Percentiles rank a stretch among this genome's conserved stretches.
These are phyloP conservation scores for Phaonia tiefii DNA, from an alignment of 2,888 invertebrate species.

Conservation along the genomic window DNA sequence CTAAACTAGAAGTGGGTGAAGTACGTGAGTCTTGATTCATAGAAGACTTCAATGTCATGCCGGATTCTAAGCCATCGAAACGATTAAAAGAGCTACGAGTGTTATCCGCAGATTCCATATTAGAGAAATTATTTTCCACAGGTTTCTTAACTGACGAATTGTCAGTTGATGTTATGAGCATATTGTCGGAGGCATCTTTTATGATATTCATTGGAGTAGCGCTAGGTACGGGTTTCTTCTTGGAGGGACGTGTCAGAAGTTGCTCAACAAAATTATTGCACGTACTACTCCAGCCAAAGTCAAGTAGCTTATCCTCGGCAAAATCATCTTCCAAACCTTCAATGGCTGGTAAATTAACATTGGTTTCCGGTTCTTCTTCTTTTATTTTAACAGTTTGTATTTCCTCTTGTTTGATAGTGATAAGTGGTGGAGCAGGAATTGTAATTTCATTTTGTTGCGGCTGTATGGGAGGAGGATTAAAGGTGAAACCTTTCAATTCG, in stretches of 20 bases:
- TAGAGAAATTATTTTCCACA: constrained; percentile 51
- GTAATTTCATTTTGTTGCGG: constrained; percentile 67
- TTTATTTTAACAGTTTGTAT: constrained; percentile 61
- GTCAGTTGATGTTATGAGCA: constrained; percentile 49
- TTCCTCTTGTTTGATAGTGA: constrained; percentile 60
- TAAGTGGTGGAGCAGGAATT: constrained; percentile 15
- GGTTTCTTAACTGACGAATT: background rate
- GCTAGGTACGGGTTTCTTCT: constrained; percentile 78
- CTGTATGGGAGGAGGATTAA: constrained; percentile 71
- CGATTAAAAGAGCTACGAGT: constrained; percentile 56
- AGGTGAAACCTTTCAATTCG: constrained; percentile 86
- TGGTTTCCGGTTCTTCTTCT: constrained; percentile 49
- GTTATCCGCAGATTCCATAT: constrained; percentile 63
- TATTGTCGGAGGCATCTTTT: constrained; percentile 55
- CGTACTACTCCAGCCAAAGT: constrained; percentile 84
- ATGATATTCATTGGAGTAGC: constrained; percentile 42
- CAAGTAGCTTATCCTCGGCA: constrained; percentile 68
- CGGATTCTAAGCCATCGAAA: constrained; percentile 59
- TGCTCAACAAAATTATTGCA: constrained; percentile 91
- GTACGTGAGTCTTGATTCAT: constrained; percentile 61
- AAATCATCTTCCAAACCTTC: constrained; percentile 68
- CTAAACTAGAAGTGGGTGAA: constrained; percentile 47
- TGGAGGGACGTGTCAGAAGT: constrained; percentile 83
- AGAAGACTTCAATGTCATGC: constrained; percentile 54
- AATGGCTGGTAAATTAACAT: constrained; percentile 62